Evolutionary conservation across 2,113 vertebrate species (phyloP), one percentile per base, ranked within the genome.

Genomic region (Phalacrocorax brasilianus): DNA sequence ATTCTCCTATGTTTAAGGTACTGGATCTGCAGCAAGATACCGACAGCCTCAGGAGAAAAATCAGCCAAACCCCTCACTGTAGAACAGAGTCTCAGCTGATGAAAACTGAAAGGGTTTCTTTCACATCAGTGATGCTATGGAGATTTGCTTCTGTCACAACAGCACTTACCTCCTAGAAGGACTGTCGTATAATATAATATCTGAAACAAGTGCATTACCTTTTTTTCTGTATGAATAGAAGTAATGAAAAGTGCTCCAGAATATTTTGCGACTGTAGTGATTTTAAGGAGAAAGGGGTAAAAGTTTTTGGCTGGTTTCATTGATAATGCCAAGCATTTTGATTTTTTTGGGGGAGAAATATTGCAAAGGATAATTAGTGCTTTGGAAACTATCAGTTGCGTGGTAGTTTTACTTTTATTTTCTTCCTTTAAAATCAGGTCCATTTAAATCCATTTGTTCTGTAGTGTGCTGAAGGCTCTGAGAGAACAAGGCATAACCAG

Each of bases 121-220:
- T 95, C 84, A 89, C 55, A 80, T 95, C 71, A 80, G 42, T 83
- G 81, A 55, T 83, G 81, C 74, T 79, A 59, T 58, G 71, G 89
- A 97, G 94, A 88, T 95, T 76, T 92, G 38, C 73, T 92, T 65
- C 89, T 93, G 91, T 92, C 94, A 93, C 95, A 96, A 93, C 81
- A 92, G 55, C 89, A 89, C 92, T 92, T 85, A 82, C 81, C 38
- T 87, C 63, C 76, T 62, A 66, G 92, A 82, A 89, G 83, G 81
- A 79, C 86, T 94, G 86, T 40, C 17, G 6, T 50, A n/a, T 81
- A 93, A 84, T 67, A 19, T n/a, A 95, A 32, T 95, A 67, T 32
- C 77, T 62, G 95, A 94, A 95, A 70, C n/a, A 85, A 96, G 62
- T 38, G 42, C 53, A 76, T 93, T 95, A 78, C 73, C 35, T 79